phyloP scores from a whole-genome alignment of 2,888 invertebrate genomes.

The Eledona agricola region DNA sequence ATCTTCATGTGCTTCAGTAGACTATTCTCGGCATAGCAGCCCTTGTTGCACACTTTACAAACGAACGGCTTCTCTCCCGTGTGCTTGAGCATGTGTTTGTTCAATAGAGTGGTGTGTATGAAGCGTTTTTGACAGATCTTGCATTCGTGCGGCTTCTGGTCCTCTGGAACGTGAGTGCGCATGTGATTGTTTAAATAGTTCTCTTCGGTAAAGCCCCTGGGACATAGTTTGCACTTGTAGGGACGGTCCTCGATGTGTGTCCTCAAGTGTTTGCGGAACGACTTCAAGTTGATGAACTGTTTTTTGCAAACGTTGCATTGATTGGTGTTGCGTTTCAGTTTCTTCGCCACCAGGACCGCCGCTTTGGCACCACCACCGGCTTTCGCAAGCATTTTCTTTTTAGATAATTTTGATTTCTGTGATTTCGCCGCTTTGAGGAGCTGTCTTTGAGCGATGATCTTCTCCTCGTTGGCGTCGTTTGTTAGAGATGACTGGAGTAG shows the following conservation, averaged over 20 bases:
- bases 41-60: constrained; percentile 62
- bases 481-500: constrained; percentile 46
- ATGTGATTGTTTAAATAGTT: constrained; percentile 63
- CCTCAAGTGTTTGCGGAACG: constrained; percentile 62
- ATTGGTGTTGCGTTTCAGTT: constrained; percentile 56
- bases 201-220: constrained; percentile 61
- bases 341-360: constrained; percentile 50
- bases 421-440: constrained; percentile 58
- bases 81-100: constrained; percentile 63
- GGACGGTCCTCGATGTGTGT: constrained; percentile 63
- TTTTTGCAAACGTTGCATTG: constrained; percentile 63
- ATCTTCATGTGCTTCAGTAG: constrained; percentile 63
- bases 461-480: constrained; percentile 56
- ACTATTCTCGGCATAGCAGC: constrained; percentile 62
- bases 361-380: constrained; percentile 50
- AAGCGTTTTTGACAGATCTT: constrained; percentile 62
- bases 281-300: constrained; percentile 61
- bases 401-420: constrained; percentile 56
- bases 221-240: constrained; percentile 61
- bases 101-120: constrained; percentile 62
- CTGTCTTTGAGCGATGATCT: constrained; percentile 60
- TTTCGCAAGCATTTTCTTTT: constrained; percentile 56
- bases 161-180: constrained; percentile 58
- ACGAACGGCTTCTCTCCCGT: constrained; percentile 63
- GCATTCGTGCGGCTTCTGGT: constrained; percentile 64